Base-by-base conservation (phyloP, 2,113 vertebrate genomes). In the Perca fluviatilis region DNA sequence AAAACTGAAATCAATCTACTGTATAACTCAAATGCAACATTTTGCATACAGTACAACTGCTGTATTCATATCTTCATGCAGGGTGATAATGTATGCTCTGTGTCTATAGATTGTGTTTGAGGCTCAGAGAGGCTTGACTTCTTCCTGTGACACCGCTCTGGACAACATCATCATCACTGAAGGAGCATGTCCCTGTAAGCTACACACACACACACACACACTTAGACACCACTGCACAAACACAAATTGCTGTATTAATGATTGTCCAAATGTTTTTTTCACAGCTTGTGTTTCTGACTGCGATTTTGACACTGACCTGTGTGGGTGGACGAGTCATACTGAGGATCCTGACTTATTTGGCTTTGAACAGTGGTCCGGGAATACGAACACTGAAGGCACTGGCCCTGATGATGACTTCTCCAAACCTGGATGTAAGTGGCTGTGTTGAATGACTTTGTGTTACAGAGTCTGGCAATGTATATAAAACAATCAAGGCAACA, bases 321-420 rank as follows among this genome's bases (percentile, higher is more conserved):
- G 97, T 71, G 94, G 89, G 13, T 97, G 96, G 96, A 93, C 13
- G 3, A 83, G 30, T 70, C 9, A 61, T 2, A 8, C 6, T 1
- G 62, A 87, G 0, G 13, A 79, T 30, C 19, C 84, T 10, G 23
- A 4, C 0, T 0, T 89, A 0, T 79, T 60, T 25, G 95, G 94
- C 46, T 97, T 96, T 91, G 58, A 4, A 0, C 90, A 88, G 47
- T 95, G 33, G 91, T 0, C 0, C 49, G 43, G 96, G 6, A 2
- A 0, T 18, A 92, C 94, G 12, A 50, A 93, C 0, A 89, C 90
- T 21, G 84, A 65, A 0, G 93, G 89, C 2, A 94, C 92, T 21
- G 96, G 96, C n/a, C 97, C 96, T 7, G 50, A 94, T 6, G 86
- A 96, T 47, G 96, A 97, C 83, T 97, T 95, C 84, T 96, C 97